These are phyloP conservation scores for Ceriagrion tenellum DNA, from an alignment of 2,888 invertebrate genomes.

Conservation along the genomic window DNA sequence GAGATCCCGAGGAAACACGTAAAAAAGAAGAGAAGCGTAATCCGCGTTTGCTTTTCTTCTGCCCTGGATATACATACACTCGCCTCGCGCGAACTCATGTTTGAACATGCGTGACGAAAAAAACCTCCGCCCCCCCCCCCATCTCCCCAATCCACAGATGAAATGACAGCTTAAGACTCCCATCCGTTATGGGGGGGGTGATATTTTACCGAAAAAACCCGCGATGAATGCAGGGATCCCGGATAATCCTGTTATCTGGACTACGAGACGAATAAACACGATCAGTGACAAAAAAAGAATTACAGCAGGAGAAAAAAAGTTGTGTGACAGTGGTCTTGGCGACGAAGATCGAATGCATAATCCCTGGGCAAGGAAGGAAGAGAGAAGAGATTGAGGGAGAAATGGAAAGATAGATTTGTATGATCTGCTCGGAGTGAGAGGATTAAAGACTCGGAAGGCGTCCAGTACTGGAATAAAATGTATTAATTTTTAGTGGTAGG, in stretches of 20 bases:
- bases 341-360: background rate
- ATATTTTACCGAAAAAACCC: background rate
- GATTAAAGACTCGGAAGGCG: background rate
- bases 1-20: background rate
- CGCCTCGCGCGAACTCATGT: background rate
- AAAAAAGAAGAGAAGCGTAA: background rate
- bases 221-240: background rate
- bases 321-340: background rate
- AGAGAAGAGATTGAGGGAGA: too few relatives aligned
- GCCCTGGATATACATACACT: background rate
- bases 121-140: too few relatives aligned
- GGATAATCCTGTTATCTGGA: background rate
- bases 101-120: background rate
- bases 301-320: background rate
- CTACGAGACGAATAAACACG: background rate
- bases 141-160: background rate
- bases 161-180: background rate
- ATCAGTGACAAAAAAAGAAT: background rate
- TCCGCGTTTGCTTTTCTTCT: background rate
- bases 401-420: background rate
- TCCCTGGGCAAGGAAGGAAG: background rate
- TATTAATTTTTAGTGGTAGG: too few relatives aligned
- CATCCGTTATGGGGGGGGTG: background rate
- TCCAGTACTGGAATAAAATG: background rate
- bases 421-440: background rate